A percentile compares a stretch with the other conserved stretches of the same genome.
Conservation (phyloP, 2,888 invertebrate genomes). For the Cryptophagus acutangulus region DNA sequence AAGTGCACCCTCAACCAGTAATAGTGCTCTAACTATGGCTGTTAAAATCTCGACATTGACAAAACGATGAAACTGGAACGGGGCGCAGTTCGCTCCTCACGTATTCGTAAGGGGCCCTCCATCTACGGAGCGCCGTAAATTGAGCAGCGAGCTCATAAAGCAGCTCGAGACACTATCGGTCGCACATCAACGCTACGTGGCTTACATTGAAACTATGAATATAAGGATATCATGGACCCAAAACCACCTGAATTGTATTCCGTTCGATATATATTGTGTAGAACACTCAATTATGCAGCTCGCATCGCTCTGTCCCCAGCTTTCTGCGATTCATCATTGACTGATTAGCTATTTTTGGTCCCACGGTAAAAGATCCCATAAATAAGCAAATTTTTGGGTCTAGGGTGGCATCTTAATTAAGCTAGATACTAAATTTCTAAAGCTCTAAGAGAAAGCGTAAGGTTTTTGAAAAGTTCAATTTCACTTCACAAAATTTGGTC, state of each 20-base stretch:
- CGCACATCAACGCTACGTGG: conserved; percentile 46
- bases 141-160: conserved; percentile 45
- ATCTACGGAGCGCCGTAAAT: conserved; percentile 42
- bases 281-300: conserved; percentile 28
- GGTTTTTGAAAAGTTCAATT: too few relatives aligned
- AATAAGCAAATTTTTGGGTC: too few relatives aligned
- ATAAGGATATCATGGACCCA: conserved; percentile 27
- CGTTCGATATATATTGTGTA: too few relatives aligned
- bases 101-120: conserved; percentile 35
- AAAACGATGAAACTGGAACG: conserved; percentile 37
- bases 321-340: too few relatives aligned
- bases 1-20: conserved; percentile 31
- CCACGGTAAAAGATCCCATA: too few relatives aligned
- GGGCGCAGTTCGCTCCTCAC: conserved; percentile 41
- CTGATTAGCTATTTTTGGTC: too few relatives aligned
- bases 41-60: conserved; percentile 44
- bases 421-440: too few relatives aligned
- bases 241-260: conserved; percentile 20
- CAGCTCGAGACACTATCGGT: conserved; percentile 47
- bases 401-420: too few relatives aligned
- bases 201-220: conserved; percentile 45
- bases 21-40: conserved; percentile 29
- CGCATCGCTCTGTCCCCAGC: too few relatives aligned
- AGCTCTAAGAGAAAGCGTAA: too few relatives aligned
- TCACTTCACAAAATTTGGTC: too few relatives aligned